Base-by-base conservation (phyloP, 2,797 vertebrate species). In the Microcaecilia unicolor region DNA sequence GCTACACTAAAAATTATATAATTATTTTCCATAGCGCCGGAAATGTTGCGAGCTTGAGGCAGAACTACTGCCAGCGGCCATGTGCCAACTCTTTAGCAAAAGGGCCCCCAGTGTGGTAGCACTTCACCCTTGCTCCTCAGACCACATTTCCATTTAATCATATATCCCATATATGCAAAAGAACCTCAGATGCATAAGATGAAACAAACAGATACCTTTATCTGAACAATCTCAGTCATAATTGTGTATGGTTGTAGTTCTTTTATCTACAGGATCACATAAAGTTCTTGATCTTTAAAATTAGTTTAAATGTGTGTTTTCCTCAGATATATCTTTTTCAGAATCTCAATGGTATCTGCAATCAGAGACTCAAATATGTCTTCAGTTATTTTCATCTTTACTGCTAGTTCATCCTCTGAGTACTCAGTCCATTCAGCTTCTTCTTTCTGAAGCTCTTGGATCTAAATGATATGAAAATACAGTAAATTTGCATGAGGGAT, bases 361-460 rank as follows among this genome's bases (percentile, higher is more conserved):
- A 72, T 42, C 43, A 67, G 39, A 14, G 15, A 20, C 7, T 67
- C 41, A 37, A 67, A 70, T 36, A 70, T 45, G 13, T 48, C 54
- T 42, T 64, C 47, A 14, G 56, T 29, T 41, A 70, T 20, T 31
- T 26, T 61, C 55, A 60, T 52, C 51, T 72, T 72, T 55, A 64
- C 55, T 27, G 45, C 29, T 26, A 64, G 40, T 42, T 72, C 60
- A 37, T 69, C 44, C 1, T 42, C 48, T 4, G 14, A 26, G 7
- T 67, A 64, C 17, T 1, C 33, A 37, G 16, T 43, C 55, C 65
- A 67, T n/a, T 51, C 44, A 50, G 38, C 3, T 34, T 62, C 58
- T 52, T 72, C 68, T 19, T 49, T 48, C 15, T 0, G 0, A 3
- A 72, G 48, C 15, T 62, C 62, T 30, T 61, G 40, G 28, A 64